Percentiles rank a stretch among this genome's conserved stretches.
These are phyloP conservation scores for Podocnemis expansa DNA, from an alignment of 2,113 vertebrate genomes.

Conservation along the genomic window DNA sequence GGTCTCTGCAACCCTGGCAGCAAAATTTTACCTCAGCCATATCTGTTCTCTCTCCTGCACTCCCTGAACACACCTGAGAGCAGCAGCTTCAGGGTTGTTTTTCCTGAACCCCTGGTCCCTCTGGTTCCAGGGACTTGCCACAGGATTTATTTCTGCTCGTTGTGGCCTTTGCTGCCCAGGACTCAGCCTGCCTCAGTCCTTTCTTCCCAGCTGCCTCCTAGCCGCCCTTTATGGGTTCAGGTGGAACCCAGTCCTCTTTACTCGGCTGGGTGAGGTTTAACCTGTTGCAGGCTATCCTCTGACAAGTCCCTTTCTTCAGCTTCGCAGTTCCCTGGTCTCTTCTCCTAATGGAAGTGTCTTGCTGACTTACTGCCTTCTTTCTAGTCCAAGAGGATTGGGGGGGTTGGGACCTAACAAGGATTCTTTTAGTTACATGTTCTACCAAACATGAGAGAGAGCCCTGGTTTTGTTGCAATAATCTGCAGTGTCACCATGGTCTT, in stretches of 20 bases:
- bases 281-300: neutral
- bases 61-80: too few species aligned
- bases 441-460: neutral
- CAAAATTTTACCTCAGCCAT: too few species aligned
- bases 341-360: neutral
- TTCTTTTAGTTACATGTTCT: neutral
- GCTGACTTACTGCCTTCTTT: neutral
- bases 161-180: neutral
- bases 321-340: neutral
- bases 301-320: neutral
- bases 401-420: too few species aligned
- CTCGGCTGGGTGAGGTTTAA: neutral
- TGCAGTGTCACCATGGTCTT: neutral
- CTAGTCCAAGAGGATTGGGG: slow-evolving; percentile 2
- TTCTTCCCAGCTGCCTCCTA: neutral
- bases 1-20: too few species aligned
- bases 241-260: neutral
- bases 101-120: too few species aligned
- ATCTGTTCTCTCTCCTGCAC: too few species aligned
- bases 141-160: neutral
- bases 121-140: neutral
- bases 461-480: too few species aligned
- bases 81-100: too few species aligned
- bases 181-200: neutral
- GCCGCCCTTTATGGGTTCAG: neutral